Conservation (phyloP, 2,888 invertebrate genomes). For the Seira musarum region DNA sequence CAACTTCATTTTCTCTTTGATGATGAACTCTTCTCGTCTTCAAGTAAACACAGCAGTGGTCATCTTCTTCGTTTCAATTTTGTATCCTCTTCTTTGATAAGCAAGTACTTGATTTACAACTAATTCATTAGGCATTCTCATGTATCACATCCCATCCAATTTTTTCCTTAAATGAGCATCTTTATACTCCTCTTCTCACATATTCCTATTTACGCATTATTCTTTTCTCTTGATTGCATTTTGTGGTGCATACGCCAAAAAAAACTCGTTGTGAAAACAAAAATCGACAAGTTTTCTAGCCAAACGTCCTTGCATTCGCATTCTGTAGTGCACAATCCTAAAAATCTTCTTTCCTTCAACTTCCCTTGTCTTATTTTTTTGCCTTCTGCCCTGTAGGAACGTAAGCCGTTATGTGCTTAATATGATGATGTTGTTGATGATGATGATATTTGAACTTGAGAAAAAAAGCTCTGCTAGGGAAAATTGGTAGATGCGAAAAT, state of each 20-base stretch:
- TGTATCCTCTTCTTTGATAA: background rate
- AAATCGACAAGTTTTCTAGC: background rate
- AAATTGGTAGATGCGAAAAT: no score
- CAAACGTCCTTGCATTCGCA: slow-evolving; percentile 12
- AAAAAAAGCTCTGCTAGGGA: background rate
- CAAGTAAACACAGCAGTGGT: background rate
- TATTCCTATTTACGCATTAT: no score
- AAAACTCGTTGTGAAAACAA: slow-evolving; percentile 12
- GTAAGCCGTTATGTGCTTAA: background rate
- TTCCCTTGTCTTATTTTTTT: background rate
- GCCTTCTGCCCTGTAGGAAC: background rate
- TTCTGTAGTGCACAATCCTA: no score
- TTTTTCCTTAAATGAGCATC: background rate
- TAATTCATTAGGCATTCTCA: background rate
- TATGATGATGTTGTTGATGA: no score
- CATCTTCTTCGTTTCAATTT: no score
- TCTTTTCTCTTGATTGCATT: background rate
- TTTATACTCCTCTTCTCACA: background rate
- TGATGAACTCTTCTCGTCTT: background rate
- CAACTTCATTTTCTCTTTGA: background rate
- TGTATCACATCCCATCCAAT: background rate
- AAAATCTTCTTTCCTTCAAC: background rate
- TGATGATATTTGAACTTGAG: background rate
- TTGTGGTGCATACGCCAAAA: background rate
- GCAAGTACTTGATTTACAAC: slow-evolving; percentile 6